Evolutionary conservation across 1,140 invertebrate genomes (phyloP), one percentile per base, ranked within the genome.

Genomic region (Neuroterus valhalla): DNA sequence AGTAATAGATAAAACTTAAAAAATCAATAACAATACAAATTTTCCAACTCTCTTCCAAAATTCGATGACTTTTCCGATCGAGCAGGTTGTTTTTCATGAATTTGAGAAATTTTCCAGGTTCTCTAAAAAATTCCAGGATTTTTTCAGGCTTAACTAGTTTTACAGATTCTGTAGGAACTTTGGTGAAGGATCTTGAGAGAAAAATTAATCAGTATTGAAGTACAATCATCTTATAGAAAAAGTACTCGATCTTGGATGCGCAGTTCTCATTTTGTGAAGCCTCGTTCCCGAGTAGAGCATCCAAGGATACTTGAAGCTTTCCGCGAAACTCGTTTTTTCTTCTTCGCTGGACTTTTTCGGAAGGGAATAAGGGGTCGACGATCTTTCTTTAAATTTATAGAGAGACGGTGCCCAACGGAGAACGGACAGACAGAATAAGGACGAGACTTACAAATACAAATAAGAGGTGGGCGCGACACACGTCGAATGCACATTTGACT

Each of bases 331-430:
- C 50, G 19, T 52, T 52, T 52, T 11, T 52, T 21, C 17, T 21
- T 52, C 50, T 23, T 23, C 19, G 3, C 6, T 23, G 17, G 19
- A 23, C 50, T 52, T 52, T 52, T 52, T 19, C 23, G 23, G 50
- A 21, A 52, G 19, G 19, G 17, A 52, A 52, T 52, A 26, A 52
- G 50, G 23, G 50, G 50, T 52, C 50, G 50, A 52, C 50, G 50
- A 52, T 52, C 50, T 52, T 52, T 52, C 50, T 52, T 52, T 52
- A 52, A 52, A 23, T 52, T 52, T 52, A 52, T 52, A 50, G 23
- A 52, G 50, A 52, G 50, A 52, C 50, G 8, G 48, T 50, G 15
- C 15, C 17, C 17, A 17, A 50, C 11, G 50, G 50, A 23, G 50
- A 52, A 52, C 19, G 50, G 21, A 23, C 8, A 23, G 50, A 52